These are phyloP conservation scores for Lepidocyrtinus sp. DNA, from an alignment of 2,888 invertebrate genomes.

Conservation along the genomic window DNA sequence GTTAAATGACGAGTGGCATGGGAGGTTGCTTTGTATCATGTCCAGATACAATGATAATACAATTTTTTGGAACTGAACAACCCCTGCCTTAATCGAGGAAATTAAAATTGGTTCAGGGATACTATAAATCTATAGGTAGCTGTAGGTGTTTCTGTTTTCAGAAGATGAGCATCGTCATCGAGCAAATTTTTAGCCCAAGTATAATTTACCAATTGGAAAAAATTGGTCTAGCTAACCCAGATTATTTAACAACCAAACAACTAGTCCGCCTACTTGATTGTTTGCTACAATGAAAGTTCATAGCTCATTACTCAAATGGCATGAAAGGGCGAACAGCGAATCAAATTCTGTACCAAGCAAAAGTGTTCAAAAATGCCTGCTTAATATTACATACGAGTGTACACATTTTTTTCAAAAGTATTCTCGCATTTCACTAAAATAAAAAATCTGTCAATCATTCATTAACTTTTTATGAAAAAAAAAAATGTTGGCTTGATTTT, in stretches of 20 bases:
- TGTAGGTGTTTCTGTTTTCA: too few relatives aligned
- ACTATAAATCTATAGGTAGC: neutral
- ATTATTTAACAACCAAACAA: conserved; percentile 29
- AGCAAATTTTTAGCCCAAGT: conserved; percentile 14
- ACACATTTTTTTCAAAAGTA: conserved; percentile 6
- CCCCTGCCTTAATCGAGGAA: conserved; percentile 35
- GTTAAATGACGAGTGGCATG: neutral
- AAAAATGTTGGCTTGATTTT: neutral
- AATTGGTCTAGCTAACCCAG: conserved; percentile 28
- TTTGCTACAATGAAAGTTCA: neutral
- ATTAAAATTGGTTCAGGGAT: conserved; percentile 45
- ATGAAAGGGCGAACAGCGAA: neutral
- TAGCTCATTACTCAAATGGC: neutral
- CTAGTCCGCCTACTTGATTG: conserved; percentile 51
- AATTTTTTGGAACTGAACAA: conserved; percentile 23
- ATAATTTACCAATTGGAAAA: conserved; percentile 26
- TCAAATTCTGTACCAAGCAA: too few relatives aligned
- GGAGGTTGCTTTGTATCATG: too few relatives aligned
- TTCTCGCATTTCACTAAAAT: conserved; percentile 38
- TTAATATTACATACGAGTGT: too few relatives aligned
- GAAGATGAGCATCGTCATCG: conserved; percentile 1
- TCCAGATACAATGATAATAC: conserved; percentile 29
- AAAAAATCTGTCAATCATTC: conserved; percentile 52
- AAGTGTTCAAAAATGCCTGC: too few relatives aligned
- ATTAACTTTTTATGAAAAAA: conserved; percentile 23